A percentile compares a stretch with the other conserved stretches of the same genome.
Conservation (phyloP, 2,113 vertebrate species). For the Gymnocephalus cernua region DNA sequence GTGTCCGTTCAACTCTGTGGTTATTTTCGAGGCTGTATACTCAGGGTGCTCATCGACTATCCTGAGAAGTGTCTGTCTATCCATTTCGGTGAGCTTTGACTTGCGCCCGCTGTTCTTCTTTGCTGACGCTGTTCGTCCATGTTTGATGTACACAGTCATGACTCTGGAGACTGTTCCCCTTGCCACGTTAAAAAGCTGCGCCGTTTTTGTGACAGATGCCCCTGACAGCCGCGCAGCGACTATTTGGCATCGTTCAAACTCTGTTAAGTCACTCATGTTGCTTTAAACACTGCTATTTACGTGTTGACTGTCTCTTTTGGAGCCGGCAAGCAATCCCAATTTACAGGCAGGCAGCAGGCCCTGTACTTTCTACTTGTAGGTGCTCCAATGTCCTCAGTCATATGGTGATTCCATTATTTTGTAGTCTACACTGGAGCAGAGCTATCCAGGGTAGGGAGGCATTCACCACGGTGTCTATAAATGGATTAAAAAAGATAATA, state of each 20-base stretch:
- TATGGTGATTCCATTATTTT: constrained; percentile 13
- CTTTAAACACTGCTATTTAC: background rate
- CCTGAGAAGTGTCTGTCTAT: constrained; percentile 33
- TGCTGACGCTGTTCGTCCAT: constrained; percentile 48
- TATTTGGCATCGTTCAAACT: constrained; percentile 64
- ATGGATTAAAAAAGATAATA: background rate
- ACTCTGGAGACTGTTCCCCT: constrained; percentile 53
- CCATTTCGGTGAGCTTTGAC: constrained; percentile 56
- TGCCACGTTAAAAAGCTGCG: constrained; percentile 56
- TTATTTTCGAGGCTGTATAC: constrained; percentile 49
- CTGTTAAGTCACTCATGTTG: constrained; percentile 60
- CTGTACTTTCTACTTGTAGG: background rate
- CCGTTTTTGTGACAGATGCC: constrained; percentile 56
- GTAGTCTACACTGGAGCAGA: background rate
- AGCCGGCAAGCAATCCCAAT: background rate
- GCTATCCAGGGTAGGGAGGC: background rate
- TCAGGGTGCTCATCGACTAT: constrained; percentile 54
- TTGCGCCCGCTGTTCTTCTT: constrained; percentile 61
- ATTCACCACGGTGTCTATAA: background rate
- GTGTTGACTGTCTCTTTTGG: background rate
- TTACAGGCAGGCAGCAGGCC: background rate
- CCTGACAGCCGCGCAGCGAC: constrained; percentile 42
- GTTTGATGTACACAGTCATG: constrained; percentile 50
- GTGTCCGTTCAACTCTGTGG: constrained; percentile 52
- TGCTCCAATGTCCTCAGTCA: background rate